Percentiles rank a stretch among this genome's conserved stretches.
Evolutionary conservation across 2,888 invertebrate species (phyloP).

Genomic region (Drosophila hamatofila): DNA sequence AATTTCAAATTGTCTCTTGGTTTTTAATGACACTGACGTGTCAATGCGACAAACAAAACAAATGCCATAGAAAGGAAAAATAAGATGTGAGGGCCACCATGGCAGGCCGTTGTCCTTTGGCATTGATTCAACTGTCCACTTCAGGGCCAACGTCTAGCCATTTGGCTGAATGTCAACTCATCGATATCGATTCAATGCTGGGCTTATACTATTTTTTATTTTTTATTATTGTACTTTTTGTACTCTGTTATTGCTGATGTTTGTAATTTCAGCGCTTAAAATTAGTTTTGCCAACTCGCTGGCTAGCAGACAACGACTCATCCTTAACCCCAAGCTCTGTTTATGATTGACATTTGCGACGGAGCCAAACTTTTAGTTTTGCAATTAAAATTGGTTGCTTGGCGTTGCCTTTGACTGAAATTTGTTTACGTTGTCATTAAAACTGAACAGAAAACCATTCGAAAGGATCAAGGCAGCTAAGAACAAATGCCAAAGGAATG

Average conservation of each 20-base stretch:
- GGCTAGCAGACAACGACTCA: constrained; percentile 35
- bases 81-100: not conserved
- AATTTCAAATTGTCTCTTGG: constrained; percentile 57
- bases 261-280: constrained; percentile 57
- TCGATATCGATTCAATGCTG: constrained; percentile 52
- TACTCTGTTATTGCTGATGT: constrained; percentile 28
- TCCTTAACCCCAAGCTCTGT: constrained; percentile 24
- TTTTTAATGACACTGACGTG: constrained; percentile 75
- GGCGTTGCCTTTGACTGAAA: constrained; percentile 24
- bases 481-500: not conserved
- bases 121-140: constrained; percentile 72
- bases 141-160: constrained; percentile 73
- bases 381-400: constrained; percentile 66
- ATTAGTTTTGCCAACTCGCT: constrained; percentile 73
- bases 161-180: constrained; percentile 68
- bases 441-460: constrained; percentile 4
- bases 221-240: constrained; percentile 15
- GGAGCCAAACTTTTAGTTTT: constrained; percentile 49
- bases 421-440: constrained; percentile 17
- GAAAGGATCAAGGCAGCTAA: not conserved
- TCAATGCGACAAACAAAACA: constrained; percentile 65
- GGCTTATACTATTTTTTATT: constrained; percentile 8
- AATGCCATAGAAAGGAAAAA: constrained; percentile 18
- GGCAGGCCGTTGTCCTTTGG: constrained; percentile 60
- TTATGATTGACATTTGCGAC: constrained; percentile 67